phyloP scores from a whole-genome alignment of 2,113 vertebrate species.

The Zosterops borbonicus region DNA sequence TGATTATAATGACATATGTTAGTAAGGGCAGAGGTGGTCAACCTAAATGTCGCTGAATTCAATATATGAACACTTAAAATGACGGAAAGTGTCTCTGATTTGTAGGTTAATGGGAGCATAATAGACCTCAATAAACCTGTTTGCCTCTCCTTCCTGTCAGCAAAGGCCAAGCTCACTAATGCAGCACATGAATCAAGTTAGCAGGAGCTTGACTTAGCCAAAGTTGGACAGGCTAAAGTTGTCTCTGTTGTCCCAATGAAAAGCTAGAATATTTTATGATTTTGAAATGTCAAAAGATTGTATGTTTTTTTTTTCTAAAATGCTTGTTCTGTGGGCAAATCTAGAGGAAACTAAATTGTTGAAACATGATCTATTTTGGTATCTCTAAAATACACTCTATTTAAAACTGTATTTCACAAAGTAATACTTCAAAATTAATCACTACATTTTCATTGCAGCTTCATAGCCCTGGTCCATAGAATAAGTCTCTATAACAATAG shows the following conservation, averaged over 20 bases:
- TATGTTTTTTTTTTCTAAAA: background rate
- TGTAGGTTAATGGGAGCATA: conserved; percentile 50
- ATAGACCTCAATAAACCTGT: conserved; percentile 20
- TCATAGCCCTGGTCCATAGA: background rate
- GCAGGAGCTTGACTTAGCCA: conserved; percentile 18
- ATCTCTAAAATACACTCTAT: background rate
- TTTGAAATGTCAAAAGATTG: background rate
- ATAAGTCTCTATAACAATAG: background rate
- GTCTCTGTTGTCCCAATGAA: background rate
- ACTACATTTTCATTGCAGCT: background rate
- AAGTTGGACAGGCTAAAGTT: background rate
- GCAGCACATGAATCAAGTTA: background rate
- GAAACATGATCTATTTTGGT: background rate
- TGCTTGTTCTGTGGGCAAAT: background rate
- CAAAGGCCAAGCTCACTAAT: conserved; percentile 35
- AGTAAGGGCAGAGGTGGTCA: conserved; percentile 14
- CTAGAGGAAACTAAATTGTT: background rate
- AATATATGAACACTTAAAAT: conserved; percentile 39
- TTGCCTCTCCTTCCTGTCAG: conserved; percentile 14
- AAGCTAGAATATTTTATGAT: background rate
- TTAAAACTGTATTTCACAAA: background rate
- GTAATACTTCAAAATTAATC: background rate
- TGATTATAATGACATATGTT: conserved; percentile 31
- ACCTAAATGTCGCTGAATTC: conserved; percentile 11
- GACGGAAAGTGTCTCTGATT: conserved; percentile 33